Conservation (phyloP, 2,113 vertebrate species). For the Bubo bubo region DNA sequence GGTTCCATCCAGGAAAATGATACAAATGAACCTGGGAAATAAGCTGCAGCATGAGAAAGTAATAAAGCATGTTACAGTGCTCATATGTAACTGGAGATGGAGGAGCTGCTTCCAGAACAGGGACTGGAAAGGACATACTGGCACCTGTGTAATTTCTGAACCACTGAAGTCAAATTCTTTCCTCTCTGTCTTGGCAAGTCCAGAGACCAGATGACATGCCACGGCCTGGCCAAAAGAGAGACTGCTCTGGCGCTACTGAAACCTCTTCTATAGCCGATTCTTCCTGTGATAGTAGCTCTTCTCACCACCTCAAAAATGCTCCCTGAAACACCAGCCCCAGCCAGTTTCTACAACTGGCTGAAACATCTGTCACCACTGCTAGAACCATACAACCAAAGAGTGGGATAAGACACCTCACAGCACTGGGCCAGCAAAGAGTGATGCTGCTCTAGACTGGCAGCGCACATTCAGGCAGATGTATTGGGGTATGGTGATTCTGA, state of each 20-base stretch:
- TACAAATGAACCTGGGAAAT: constrained; percentile 59
- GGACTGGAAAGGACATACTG: constrained; percentile 47
- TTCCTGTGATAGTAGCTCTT: constrained; percentile 8
- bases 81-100: constrained; percentile 42
- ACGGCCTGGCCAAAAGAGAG: background rate
- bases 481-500: background rate
- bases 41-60: constrained; percentile 36
- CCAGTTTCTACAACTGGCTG: background rate
- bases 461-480: background rate
- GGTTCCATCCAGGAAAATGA: constrained; percentile 34
- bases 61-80: constrained; percentile 36
- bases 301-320: background rate
- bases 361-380: background rate
- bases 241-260: background rate
- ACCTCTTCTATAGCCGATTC: background rate
- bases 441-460: background rate
- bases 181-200: constrained; percentile 34
- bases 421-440: background rate
- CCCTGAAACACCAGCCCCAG: background rate
- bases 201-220: constrained; percentile 10
- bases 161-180: constrained; percentile 33
- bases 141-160: constrained; percentile 54
- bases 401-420: background rate
- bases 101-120: constrained; percentile 39
- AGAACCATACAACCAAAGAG: background rate